phyloP scores from a whole-genome alignment of 23 tunicate genomes.

The Ascidia mentula region DNA sequence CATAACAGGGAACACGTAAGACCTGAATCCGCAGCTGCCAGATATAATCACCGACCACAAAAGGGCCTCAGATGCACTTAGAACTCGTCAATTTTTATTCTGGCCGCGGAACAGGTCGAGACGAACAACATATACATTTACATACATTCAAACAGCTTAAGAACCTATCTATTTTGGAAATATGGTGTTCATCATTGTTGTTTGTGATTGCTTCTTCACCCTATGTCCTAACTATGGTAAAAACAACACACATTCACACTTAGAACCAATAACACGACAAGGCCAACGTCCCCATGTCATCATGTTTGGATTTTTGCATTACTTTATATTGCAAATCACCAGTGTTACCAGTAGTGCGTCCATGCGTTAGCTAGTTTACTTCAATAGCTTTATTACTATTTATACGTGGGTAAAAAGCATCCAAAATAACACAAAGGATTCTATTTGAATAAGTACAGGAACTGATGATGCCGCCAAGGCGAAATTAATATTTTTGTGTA shows the following conservation, averaged over 20 bases:
- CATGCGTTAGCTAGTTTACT: too few relatives aligned
- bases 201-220: neutral
- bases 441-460: too few relatives aligned
- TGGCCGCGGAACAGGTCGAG: conserved; percentile 12
- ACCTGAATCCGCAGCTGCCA: conserved; percentile 12
- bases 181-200: neutral
- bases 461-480: too few relatives aligned
- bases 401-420: too few relatives aligned
- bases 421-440: too few relatives aligned
- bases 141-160: neutral
- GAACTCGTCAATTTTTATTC: neutral
- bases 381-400: too few relatives aligned
- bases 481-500: too few relatives aligned
- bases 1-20: neutral
- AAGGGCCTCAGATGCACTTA: conserved; percentile 59
- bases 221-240: neutral
- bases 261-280: neutral
- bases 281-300: conserved; percentile 33
- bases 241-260: neutral
- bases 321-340: too few relatives aligned
- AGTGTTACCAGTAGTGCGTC: too few relatives aligned
- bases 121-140: neutral
- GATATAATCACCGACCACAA: conserved; percentile 29
- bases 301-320: conserved; percentile 24
- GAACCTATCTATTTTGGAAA: neutral